Conservation (phyloP, 2,888 invertebrate species). For the Eupithecia centaureata region DNA sequence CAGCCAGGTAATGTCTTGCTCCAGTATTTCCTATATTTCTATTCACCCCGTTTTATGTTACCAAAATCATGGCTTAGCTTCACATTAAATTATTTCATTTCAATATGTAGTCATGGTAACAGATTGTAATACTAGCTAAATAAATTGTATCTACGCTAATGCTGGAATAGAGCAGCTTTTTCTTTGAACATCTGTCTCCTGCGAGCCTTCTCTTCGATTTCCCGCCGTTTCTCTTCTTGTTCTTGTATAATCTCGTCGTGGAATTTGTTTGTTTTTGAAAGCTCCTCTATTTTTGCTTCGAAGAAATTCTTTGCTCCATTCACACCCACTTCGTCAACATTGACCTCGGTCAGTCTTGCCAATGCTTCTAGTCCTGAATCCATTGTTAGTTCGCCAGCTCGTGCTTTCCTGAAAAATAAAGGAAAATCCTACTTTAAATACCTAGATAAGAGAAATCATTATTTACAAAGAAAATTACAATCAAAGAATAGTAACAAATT, state of each 20-base stretch:
- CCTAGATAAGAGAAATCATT: background rate
- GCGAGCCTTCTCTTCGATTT: slow-evolving; percentile 92
- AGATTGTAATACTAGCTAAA: slow-evolving; percentile 77
- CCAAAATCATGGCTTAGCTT: slow-evolving; percentile 31
- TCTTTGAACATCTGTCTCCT: slow-evolving; percentile 94
- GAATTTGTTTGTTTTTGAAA: slow-evolving; percentile 92
- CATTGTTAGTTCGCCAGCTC: slow-evolving; percentile 93
- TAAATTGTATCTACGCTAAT: slow-evolving; percentile 57
- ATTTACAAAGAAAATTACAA: too few relatives aligned
- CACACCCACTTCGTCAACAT: slow-evolving; percentile 97
- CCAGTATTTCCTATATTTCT: too few relatives aligned
- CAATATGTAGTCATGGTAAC: slow-evolving; percentile 74
- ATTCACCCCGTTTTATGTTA: too few relatives aligned
- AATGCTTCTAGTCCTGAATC: slow-evolving; percentile 94
- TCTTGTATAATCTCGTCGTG: slow-evolving; percentile 96
- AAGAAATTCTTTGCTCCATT: slow-evolving; percentile 98
- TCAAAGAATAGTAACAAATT: too few relatives aligned
- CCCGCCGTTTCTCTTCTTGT: slow-evolving; percentile 93
- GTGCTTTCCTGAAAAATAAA: slow-evolving; percentile 88
- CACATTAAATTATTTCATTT: slow-evolving; percentile 43
- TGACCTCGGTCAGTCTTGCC: slow-evolving; percentile 94
- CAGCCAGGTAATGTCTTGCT: too few relatives aligned
- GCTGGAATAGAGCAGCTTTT: slow-evolving; percentile 92
- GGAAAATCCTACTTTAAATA: background rate
- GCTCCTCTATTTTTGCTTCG: slow-evolving; percentile 97